phyloP scores from a whole-genome alignment of 35 echinoderm and acorn worm genomes.

The Chiridota heheva region DNA sequence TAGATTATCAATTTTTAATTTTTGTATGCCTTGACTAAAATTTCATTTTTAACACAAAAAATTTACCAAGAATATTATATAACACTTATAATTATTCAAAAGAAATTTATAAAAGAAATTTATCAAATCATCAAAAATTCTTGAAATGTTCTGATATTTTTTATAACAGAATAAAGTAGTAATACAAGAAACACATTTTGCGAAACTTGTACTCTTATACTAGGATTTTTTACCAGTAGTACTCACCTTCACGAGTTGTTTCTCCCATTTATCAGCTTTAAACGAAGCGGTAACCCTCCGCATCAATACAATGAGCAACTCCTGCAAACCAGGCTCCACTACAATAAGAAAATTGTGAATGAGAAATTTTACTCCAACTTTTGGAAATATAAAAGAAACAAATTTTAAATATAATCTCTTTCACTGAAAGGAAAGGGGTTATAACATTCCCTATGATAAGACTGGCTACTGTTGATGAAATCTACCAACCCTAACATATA shows the following conservation, averaged over 20 bases:
- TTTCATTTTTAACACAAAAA: not conserved
- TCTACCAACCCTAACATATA: too few species aligned
- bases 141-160: not conserved
- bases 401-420: too few species aligned
- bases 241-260: constrained; percentile 74
- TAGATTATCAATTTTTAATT: too few species aligned
- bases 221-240: not conserved
- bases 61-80: not conserved
- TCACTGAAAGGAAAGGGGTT: too few species aligned
- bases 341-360: constrained; percentile 3
- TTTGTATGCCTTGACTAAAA: too few species aligned
- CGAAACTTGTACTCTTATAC: not conserved
- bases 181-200: not conserved
- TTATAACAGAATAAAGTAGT: not conserved
- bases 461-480: too few species aligned
- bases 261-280: constrained; percentile 77
- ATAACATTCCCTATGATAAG: too few species aligned
- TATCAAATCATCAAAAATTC: not conserved
- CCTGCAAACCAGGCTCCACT: constrained; percentile 61
- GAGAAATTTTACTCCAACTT: too few species aligned
- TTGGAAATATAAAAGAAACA: too few species aligned
- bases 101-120: not conserved
- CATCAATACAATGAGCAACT: constrained; percentile 76
- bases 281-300: constrained; percentile 62
- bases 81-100: not conserved